These are phyloP conservation scores for Epizoanthus illoricatus DNA, from an alignment of 92 coral and sea anemone species.

Conservation along the genomic window DNA sequence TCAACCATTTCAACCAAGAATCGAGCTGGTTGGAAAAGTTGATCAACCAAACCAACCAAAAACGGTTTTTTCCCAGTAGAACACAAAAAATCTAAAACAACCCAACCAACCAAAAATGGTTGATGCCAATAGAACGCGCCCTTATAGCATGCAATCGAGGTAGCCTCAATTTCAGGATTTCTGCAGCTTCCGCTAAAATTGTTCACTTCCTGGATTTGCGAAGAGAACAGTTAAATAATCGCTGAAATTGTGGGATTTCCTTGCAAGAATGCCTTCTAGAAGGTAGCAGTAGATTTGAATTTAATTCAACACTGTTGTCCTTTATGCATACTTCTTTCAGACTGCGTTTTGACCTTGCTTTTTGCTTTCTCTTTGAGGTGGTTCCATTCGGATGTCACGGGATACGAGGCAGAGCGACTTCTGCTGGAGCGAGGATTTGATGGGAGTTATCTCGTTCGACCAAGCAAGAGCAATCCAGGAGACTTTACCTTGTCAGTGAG, in stretches of 20 bases:
- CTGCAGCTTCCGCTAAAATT: too few relatives aligned
- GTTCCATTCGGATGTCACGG: conserved; percentile 92
- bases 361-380: conserved; percentile 56
- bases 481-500: conserved; percentile 96
- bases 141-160: conserved; percentile 54
- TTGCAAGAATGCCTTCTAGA: conserved; percentile 83
- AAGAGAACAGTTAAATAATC: background rate
- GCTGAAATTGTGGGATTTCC: conserved; percentile 46
- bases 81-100: too few relatives aligned
- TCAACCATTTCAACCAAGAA: too few relatives aligned
- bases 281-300: conserved; percentile 49
- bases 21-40: too few relatives aligned
- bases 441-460: conserved; percentile 98
- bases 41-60: too few relatives aligned
- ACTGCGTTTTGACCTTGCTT: too few relatives aligned
- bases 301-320: background rate
- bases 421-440: conserved; percentile 91
- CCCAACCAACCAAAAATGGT: too few relatives aligned
- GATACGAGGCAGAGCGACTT: conserved; percentile 84
- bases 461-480: conserved; percentile 97
- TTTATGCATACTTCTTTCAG: background rate
- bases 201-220: conserved; percentile 48
- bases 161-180: conserved; percentile 41
- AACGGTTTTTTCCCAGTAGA: too few relatives aligned
- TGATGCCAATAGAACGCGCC: too few relatives aligned